Base-by-base conservation (phyloP, 1,140 invertebrate species). In the Euwallacea similis region DNA sequence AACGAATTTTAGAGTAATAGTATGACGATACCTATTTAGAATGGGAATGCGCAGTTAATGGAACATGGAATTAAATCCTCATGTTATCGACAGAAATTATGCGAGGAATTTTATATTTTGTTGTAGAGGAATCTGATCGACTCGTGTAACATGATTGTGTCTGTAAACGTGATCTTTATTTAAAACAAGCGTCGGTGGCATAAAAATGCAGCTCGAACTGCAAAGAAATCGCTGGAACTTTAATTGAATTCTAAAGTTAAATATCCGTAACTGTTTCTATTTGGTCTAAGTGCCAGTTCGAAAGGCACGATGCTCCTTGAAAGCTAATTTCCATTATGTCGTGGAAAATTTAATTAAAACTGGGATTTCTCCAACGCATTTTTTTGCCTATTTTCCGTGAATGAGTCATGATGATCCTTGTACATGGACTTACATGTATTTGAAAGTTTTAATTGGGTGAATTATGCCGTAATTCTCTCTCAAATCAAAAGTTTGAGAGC, bases 191-290 rank as follows among this genome's bases (percentile, higher is more conserved):
- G 50, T 47, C 46, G 13, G 21, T 50, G 47, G 50, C 44, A 13
- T 64, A 50, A 50, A 53, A 50, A 64, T 64, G 11, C 46, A 15
- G 11, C 46, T 10, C 8, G 21, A 64, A 64, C 62, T 13, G 33
- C 9, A 50, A 69, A 60, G 55, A 42, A 42, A 68, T 42, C n/a
- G 44, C 11, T 7, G 16, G 16, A 69, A 69, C 10, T 54, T 69
- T 42, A 65, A 71, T 71, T 11, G 42, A 71, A 71, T 71, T 71
- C 21, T 64, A 65, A 66, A 71, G 44, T 66, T 47, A 41, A 66
- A 71, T 66, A 65, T 71, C 62, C 47, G 7, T 60, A 71, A 59
- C 61, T 58, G 69, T 71, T 71, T 66, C 63, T 66, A 66, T 66
- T 71, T 66, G 56, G 62, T 70, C 41, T 59, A 64, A 70, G 61